These are phyloP conservation scores for Atrichornis clamosus DNA, from an alignment of 2,113 vertebrate species.

Conservation along the genomic window DNA sequence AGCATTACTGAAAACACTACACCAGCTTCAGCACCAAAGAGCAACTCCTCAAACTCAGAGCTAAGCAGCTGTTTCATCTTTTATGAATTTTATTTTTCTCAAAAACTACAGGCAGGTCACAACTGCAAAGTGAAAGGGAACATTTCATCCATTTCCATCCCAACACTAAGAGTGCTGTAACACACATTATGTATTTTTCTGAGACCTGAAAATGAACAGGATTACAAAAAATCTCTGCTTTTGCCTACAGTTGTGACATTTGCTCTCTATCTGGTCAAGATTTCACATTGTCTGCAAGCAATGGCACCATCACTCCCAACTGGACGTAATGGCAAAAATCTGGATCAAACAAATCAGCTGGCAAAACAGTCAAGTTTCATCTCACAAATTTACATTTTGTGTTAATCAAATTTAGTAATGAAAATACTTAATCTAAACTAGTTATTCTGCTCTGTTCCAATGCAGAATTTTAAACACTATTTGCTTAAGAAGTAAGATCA, in stretches of 20 bases:
- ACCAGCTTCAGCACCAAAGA: neutral
- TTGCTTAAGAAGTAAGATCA: neutral
- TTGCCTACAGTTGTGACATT: neutral
- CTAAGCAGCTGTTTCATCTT: neutral
- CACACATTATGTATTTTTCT: accelerated
- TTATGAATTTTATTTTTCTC: neutral
- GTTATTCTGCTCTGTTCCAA: neutral
- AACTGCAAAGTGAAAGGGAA: neutral
- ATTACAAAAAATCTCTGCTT: neutral
- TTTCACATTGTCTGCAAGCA: neutral
- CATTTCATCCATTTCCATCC: neutral
- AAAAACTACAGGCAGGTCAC: neutral
- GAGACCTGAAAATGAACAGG: accelerated
- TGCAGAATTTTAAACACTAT: neutral
- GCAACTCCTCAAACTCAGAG: neutral
- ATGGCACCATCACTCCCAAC: neutral
- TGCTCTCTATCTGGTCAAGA: neutral
- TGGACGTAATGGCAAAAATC: neutral
- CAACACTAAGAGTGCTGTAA: neutral
- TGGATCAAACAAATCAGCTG: neutral
- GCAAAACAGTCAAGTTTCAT: neutral
- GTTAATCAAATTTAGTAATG: neutral
- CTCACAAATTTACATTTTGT: neutral
- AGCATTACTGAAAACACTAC: neutral
- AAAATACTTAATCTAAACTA: neutral